These are phyloP conservation scores for Acrocephalus kingi DNA, from an alignment of 2,113 vertebrate species.

Conservation along the genomic window DNA sequence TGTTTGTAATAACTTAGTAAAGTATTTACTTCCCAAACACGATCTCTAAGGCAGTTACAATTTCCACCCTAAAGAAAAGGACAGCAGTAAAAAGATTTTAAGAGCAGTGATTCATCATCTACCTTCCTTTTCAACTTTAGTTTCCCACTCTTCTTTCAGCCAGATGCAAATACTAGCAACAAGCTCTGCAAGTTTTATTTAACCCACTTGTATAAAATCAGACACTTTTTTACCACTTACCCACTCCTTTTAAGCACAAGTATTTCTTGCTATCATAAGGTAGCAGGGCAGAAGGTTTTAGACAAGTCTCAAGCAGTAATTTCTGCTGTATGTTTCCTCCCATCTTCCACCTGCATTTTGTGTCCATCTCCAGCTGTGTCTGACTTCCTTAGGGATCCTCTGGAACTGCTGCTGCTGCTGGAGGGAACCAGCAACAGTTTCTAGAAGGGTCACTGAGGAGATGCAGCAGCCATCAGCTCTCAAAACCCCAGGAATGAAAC, in stretches of 20 bases:
- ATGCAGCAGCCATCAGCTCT: background rate
- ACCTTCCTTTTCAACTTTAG: background rate
- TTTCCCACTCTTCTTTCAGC: background rate
- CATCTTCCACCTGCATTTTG: background rate
- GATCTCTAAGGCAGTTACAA: background rate
- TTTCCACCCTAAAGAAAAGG: background rate
- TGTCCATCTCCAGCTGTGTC: background rate
- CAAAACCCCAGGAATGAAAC: background rate
- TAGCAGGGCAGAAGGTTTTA: background rate
- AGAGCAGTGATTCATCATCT: background rate
- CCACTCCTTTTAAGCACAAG: background rate
- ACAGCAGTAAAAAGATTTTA: background rate
- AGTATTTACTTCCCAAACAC: background rate
- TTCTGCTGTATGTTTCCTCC: background rate
- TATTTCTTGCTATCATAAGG: background rate
- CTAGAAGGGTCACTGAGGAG: fast-evolving
- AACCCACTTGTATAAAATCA: background rate
- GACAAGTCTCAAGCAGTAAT: background rate
- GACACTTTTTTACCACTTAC: background rate
- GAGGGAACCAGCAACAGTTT: background rate
- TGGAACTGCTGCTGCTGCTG: background rate
- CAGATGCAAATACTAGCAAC: background rate
- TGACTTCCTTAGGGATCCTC: background rate
- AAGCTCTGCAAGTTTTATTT: background rate
- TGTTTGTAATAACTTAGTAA: background rate